Evolutionary conservation across 2,888 invertebrate genomes (phyloP).

Genomic region (Cryptocephalus moraei): DNA sequence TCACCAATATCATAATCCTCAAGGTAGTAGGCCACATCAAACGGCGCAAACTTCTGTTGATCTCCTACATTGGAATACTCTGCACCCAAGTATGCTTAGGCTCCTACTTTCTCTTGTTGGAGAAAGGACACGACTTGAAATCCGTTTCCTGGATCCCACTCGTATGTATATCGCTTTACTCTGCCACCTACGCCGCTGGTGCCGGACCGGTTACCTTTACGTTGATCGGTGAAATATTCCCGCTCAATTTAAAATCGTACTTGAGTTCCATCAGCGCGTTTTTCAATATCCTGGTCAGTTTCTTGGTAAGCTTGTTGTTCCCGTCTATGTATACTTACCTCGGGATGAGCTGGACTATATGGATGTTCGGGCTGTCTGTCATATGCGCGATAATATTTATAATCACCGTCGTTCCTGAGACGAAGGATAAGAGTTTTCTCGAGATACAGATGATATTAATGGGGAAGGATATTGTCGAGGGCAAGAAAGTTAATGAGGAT

Average conservation of each 20-base stretch:
- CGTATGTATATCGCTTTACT: too few species aligned
- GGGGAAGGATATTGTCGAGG: too few species aligned
- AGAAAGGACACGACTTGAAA: conserved; percentile 6
- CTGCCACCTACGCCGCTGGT: too few species aligned
- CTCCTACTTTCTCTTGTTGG: conserved; percentile 17
- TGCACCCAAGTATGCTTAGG: conserved; percentile 16
- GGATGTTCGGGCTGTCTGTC: conserved; percentile 12
- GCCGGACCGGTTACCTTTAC: conserved; percentile 61
- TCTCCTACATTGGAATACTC: conserved; percentile 58
- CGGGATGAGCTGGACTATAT: conserved; percentile 17
- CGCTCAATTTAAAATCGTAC: conserved; percentile 62
- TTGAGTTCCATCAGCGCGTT: conserved; percentile 32
- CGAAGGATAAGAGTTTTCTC: conserved; percentile 18
- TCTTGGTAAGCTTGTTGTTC: conserved; percentile 14
- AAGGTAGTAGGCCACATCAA: too few species aligned
- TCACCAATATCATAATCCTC: too few species aligned
- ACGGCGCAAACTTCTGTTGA: too few species aligned
- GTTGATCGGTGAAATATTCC: conserved; percentile 77
- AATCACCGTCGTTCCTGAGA: conserved; percentile 10
- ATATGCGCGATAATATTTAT: too few species aligned
- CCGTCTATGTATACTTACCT: conserved; percentile 11
- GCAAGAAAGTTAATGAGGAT: too few species aligned
- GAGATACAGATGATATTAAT: conserved; percentile 9
- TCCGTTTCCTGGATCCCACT: conserved; percentile 59
- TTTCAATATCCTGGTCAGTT: conserved; percentile 7